Evolutionary conservation across 2,113 vertebrate genomes (phyloP).

Genomic region (Pangasianodon hypophthalmus): DNA sequence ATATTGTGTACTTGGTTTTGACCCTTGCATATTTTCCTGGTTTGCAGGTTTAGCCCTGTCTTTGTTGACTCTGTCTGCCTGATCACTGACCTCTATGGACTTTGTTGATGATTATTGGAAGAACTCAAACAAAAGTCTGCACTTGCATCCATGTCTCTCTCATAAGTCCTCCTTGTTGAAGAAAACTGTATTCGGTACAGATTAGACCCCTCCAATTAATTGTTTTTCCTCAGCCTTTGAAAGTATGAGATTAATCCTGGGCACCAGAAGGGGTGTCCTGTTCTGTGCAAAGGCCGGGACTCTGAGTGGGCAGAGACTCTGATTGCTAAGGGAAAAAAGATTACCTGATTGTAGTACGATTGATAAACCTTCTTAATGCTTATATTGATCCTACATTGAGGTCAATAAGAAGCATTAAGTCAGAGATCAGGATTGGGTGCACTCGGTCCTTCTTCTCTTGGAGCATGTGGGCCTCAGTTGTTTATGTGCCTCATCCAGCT

Average conservation of each 20-base stretch:
- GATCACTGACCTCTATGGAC: background rate
- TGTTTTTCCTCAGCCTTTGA: background rate
- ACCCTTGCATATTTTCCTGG: background rate
- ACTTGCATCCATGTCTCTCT: background rate
- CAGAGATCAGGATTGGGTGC: background rate
- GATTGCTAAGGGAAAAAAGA: background rate
- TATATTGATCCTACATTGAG: background rate
- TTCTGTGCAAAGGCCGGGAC: background rate
- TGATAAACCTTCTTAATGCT: background rate
- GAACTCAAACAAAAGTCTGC: background rate
- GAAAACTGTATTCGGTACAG: background rate
- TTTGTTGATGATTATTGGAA: background rate
- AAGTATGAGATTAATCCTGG: background rate
- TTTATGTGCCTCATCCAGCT: background rate
- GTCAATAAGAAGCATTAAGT: background rate
- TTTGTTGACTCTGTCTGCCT: slow-evolving; percentile 16
- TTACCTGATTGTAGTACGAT: background rate
- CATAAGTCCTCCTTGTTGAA: background rate
- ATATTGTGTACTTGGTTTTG: background rate
- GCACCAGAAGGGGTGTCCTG: background rate
- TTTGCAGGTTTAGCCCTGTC: background rate
- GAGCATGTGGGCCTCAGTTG: background rate
- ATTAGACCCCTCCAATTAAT: background rate
- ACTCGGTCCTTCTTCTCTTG: background rate
- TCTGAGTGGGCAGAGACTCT: background rate